Base-by-base conservation (phyloP, 1,140 invertebrate genomes). In the Drosophila rufa region DNA sequence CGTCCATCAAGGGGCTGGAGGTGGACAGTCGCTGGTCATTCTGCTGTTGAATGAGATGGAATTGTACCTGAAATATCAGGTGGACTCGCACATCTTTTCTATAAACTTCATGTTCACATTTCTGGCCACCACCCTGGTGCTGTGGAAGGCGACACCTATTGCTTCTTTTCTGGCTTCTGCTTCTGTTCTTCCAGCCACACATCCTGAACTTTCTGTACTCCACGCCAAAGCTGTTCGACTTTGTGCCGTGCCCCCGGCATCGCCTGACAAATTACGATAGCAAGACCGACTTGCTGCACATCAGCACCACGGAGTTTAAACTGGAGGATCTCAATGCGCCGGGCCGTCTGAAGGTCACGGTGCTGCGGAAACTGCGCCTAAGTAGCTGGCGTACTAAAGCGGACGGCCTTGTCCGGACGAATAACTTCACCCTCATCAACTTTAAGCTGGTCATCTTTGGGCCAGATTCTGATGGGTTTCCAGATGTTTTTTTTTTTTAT, bases 1-100 rank as follows among this genome's bases (percentile, higher is more conserved):
- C 99, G 76, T 99, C 99, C 25, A 97, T 99, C n/a, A 99, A 99
- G 95, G 99, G 99, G 6, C 94, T 99, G 57, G 99, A 99, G 95
- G 98, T 97, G 99, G 99, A 11, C 99, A 99, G 92, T 98, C 98
- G 71, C 92, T 99, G n/a, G 94, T 99, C 25, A 97, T 99, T 69
- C 93, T 97, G 7, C 83, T 97, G 19, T 99, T 98, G 93, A 99
- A 99, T 93, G 61, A 96, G 1, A 94, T 98, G 58, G 98, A 99
- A 94, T 93, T 99, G 27, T 94, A 82, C 69, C 95, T 96, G 71
- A 94, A 95, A 80, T 95, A 96, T 93, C 94, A 96, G 43, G 64
- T 90, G 14, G 81, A 92, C 14, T 76, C 85, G 8, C 96, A 98
- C 93, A 94, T 94, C 65, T 99, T 99, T 92, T 99, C 99, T 33